phyloP scores from a whole-genome alignment of 2,113 vertebrate species.

The Saimiri boliviensis region DNA sequence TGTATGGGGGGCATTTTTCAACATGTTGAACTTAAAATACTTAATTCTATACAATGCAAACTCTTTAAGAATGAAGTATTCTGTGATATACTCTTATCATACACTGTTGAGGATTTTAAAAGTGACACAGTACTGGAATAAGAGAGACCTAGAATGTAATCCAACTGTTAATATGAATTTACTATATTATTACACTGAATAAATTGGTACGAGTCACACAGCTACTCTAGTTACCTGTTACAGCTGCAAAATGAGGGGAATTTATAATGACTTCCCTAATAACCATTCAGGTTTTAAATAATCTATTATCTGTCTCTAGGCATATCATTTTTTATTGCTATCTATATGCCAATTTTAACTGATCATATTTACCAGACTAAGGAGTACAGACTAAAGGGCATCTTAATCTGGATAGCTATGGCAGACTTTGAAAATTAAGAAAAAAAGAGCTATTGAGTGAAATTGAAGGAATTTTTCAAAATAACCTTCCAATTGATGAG shows the following conservation, averaged over 20 bases:
- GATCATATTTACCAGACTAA: background rate
- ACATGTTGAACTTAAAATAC: background rate
- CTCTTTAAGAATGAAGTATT: conserved; percentile 27
- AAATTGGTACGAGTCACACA: background rate
- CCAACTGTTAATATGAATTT: background rate
- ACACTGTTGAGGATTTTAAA: conserved; percentile 1
- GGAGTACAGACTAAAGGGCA: conserved; percentile 3
- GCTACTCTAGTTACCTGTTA: background rate
- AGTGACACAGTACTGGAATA: background rate
- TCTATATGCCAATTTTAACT: conserved; percentile 3
- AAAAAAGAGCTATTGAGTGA: background rate
- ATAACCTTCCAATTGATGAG: background rate
- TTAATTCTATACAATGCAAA: conserved; percentile 7
- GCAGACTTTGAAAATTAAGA: background rate
- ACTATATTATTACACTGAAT: background rate
- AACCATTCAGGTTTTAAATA: background rate
- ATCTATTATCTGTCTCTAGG: background rate
- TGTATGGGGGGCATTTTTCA: background rate
- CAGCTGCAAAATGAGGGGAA: background rate
- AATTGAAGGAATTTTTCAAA: conserved; percentile 40
- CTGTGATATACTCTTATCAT: background rate
- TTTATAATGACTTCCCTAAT: background rate
- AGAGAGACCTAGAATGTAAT: background rate
- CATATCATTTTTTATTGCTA: background rate
- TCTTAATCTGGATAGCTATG: background rate